Percentiles rank a stretch among this genome's conserved stretches.
Evolutionary conservation across 2,113 vertebrate species (phyloP).

Genomic region (Nycticorax nycticorax): DNA sequence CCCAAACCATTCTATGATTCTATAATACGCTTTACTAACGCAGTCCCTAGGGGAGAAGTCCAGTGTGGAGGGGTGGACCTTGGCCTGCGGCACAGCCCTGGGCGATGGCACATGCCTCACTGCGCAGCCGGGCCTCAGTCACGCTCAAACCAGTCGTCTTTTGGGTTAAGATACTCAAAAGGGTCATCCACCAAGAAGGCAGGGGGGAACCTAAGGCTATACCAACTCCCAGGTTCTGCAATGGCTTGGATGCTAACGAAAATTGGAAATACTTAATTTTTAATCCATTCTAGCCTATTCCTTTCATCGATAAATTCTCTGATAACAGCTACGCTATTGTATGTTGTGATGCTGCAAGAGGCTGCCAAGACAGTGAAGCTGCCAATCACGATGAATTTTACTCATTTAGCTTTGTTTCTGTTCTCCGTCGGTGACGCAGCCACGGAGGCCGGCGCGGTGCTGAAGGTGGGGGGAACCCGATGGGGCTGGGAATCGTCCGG

Average conservation of each 20-base stretch:
- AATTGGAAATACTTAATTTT: neutral
- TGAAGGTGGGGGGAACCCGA: neutral
- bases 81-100: rapidly evolving
- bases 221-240: neutral
- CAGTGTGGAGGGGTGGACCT: rapidly evolving
- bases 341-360: neutral
- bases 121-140: rapidly evolving
- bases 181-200: neutral
- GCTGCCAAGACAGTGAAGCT: neutral
- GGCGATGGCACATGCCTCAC: neutral
- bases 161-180: neutral
- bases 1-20: no score
- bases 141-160: neutral
- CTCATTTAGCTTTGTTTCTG: neutral
- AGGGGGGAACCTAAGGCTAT: neutral
- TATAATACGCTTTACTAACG: neutral
- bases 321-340: neutral
- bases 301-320: neutral
- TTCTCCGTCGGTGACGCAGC: rapidly evolving
- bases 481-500: rapidly evolving
- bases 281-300: neutral
- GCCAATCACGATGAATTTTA: neutral
- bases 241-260: neutral
- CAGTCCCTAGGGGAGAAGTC: neutral
- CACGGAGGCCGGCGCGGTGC: rapidly evolving